Percentiles rank a stretch among this genome's conserved stretches.
Evolutionary conservation across 2,888 invertebrate species (phyloP).

Genomic region (Cryptus armator): DNA sequence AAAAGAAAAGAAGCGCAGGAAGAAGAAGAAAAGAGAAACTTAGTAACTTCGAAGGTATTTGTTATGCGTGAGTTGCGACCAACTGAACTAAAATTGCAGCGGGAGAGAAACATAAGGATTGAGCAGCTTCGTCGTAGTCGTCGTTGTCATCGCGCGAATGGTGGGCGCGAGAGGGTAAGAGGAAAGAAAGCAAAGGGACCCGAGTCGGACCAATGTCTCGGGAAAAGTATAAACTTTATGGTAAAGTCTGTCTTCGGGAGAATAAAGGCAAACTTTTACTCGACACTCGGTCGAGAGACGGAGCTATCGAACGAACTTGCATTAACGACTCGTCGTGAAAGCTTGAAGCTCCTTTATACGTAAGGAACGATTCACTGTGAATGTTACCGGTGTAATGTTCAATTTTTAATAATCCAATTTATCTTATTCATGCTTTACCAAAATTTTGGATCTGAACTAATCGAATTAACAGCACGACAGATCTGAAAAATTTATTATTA

Average conservation of each 20-base stretch:
- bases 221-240: constrained; percentile 77
- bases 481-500: background rate
- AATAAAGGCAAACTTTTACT: constrained; percentile 69
- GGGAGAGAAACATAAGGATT: constrained; percentile 73
- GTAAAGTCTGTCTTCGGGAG: constrained; percentile 73
- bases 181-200: constrained; percentile 53
- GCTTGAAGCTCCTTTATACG: constrained; percentile 38
- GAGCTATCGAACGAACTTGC: constrained; percentile 57
- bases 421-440: constrained; percentile 5
- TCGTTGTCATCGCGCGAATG: constrained; percentile 66
- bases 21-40: constrained; percentile 60
- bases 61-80: constrained; percentile 81
- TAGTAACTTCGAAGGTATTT: constrained; percentile 73
- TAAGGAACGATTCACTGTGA: constrained; percentile 41
- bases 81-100: constrained; percentile 79
- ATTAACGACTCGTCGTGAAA: constrained; percentile 57
- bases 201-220: constrained; percentile 60
- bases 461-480: too few relatives aligned
- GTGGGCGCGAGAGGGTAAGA: constrained; percentile 46
- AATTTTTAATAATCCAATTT: constrained; percentile 1
- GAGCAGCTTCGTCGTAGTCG: constrained; percentile 62
- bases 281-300: constrained; percentile 55
- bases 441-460: background rate
- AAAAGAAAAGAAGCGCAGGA: constrained; percentile 14
- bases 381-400: background rate